Base-by-base conservation (phyloP, 2,113 vertebrate species). In the Brienomyrus brachyistius region DNA sequence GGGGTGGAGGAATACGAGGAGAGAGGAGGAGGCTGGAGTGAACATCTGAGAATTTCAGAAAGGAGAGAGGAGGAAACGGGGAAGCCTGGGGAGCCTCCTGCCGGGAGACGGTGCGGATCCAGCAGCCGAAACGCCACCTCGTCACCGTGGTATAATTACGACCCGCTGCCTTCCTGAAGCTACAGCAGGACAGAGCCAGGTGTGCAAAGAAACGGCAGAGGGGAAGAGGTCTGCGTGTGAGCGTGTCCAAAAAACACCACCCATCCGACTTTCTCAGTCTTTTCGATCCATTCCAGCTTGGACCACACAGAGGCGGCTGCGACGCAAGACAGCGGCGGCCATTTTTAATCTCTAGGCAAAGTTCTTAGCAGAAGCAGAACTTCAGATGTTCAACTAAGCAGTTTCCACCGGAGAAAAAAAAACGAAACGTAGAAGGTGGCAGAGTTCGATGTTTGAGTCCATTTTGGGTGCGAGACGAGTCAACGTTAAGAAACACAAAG, bases 31-130 rank as follows among this genome's bases (percentile, higher is more conserved):
- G 91, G 87, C 47, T 56, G 10, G n/a, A 90, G 88, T 86, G 88
- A 87, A 88, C 88, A 89, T 93, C 91, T 92, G 92, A 92, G 90
- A 92, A 90, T 92, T 92, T 91, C 92, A 91, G 90, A 85, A 91
- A 91, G 87, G 10, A 23, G 50, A 91, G 70, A 88, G 84, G 88
- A 85, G 90, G 56, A 91, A 87, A 88, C 89, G 17, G 45, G 54
- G 70, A 66, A 5, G 83, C 83, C 45, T 13, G 17, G 83, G 83
- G 45, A 50, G n/a, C 48, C 13, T 31, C 23, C 82, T 27, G 10
- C 17, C 45, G 4, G 84, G 50, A 90, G 86, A 27, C 35, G 21
- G 43, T 86, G 48, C 0, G 5, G 74, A 80, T 7, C 40, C 70
- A 48, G 70, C 89, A 66, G 77, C 89, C 43, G 52, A 83, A 91